These are phyloP conservation scores for Vidua chalybeata DNA, from an alignment of 2,113 vertebrate species.

Conservation along the genomic window DNA sequence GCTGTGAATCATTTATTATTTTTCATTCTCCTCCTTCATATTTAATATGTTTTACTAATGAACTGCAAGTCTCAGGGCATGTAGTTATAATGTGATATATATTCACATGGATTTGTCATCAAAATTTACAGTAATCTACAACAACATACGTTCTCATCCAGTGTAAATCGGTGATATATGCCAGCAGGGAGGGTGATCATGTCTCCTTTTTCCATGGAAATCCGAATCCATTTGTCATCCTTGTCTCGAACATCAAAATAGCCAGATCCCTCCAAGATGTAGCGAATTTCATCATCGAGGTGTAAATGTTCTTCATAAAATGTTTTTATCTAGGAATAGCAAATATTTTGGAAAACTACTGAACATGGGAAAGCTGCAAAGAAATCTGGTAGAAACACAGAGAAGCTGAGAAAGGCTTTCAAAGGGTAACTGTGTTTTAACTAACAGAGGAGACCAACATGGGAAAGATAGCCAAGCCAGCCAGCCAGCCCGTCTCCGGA, in stretches of 20 bases:
- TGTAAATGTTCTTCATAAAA: conserved; percentile 95
- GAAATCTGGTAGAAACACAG: neutral
- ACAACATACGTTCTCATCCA: conserved; percentile 84
- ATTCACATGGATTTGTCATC: neutral
- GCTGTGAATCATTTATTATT: conserved; percentile 45
- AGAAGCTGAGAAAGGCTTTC: neutral
- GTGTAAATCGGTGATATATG: conserved; percentile 94
- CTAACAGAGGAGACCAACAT: neutral
- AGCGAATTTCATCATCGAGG: conserved; percentile 93
- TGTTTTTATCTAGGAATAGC: conserved; percentile 78
- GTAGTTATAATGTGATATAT: neutral
- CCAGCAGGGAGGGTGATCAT: conserved; percentile 92
- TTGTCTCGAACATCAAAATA: conserved; percentile 92
- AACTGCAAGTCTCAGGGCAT: neutral
- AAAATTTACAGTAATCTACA: neutral
- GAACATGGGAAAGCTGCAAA: neutral
- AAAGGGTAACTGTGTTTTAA: neutral
- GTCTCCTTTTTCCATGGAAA: conserved; percentile 88
- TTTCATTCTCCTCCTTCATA: conserved; percentile 25
- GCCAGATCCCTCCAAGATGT: conserved; percentile 89
- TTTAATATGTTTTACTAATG: conserved; percentile 56
- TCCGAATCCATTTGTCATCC: conserved; percentile 90
- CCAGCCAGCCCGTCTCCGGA: neutral
- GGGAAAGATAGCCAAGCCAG: neutral
- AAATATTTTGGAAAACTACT: neutral